Evolutionary conservation across 2,113 vertebrate species (phyloP), one percentile per base, ranked within the genome.

Genomic region (Polyodon spathula): DNA sequence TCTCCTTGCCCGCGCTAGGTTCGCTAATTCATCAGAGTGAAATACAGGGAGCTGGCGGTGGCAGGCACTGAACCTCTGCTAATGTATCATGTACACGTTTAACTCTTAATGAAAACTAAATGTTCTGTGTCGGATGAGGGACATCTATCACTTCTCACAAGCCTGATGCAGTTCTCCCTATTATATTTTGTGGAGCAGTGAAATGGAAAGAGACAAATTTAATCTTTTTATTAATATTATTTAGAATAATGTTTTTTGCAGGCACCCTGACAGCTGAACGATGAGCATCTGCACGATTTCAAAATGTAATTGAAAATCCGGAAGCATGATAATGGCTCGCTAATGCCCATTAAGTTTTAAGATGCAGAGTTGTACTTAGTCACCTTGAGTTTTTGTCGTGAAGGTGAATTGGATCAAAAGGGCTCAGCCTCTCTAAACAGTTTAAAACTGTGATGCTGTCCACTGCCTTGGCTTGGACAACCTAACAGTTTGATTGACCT

Each of bases 21-120:
- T 73, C 66, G 72, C 78, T 79, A 81, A 88, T 87, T 81, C 57
- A 85, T 85, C 79, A 85, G 75, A 59, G 65, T 74, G 78, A 76
- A 77, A 78, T 72, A 81, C 74, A 72, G 71, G 54, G 69, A 70
- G 71, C 74, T 64, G 61, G 63, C 65, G 65, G 68, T 40, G 51
- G 73, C 70, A 52, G 67, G 70, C 63, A 56, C 72, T 78, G 80
- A 86, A 85, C 80, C 78, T 63, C 79, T 64, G 74, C 80, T 87
- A 87, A 85, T 82, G 81, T 80, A 78, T 76, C 77, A 65, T 83
- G 84, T 86, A 81, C 80, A 77, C 79, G 75, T 87, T 86, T 84
- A 84, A 84, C 80, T 85, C 84, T 82, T 87, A 88, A 88, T 87
- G 85, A 85, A 88, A 87, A 83, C 79, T 79, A 86, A 88, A 86